These are phyloP conservation scores for Caenorhabditis brenneri DNA, from an alignment of 1,140 invertebrate genomes.

Conservation along the genomic window DNA sequence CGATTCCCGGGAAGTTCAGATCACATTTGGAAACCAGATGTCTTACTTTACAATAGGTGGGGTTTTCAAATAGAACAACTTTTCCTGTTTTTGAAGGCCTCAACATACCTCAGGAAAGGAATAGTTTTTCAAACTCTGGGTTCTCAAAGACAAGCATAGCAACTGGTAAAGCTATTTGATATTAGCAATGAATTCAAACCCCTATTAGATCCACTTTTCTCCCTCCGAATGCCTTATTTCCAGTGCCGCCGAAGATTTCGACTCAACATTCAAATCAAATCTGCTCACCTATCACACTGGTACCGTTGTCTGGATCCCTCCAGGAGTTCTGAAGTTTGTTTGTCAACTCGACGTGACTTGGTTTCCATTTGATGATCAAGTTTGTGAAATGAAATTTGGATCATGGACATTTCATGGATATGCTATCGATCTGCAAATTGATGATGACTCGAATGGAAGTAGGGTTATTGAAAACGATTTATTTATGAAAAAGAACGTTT, in stretches of 20 bases:
- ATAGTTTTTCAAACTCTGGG: no score
- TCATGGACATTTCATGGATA: conserved; percentile 92
- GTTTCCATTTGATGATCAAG: conserved; percentile 99
- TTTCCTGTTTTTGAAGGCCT: no score
- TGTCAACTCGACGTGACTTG: conserved; percentile 71
- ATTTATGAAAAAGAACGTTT: conserved; percentile 73
- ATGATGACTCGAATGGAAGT: conserved; percentile 47
- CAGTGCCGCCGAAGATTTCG: conserved; percentile 82
- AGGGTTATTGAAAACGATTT: background rate
- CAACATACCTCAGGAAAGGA: no score
- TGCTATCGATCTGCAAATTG: conserved; percentile 83
- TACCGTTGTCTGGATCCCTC: conserved; percentile 59
- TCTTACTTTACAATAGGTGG: conserved; percentile 98
- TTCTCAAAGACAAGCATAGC: no score
- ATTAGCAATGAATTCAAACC: no score
- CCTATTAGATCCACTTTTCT: no score
- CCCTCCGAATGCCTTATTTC: conserved; percentile 13
- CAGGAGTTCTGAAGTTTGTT: conserved; percentile 60
- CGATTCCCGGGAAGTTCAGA: conserved; percentile 92
- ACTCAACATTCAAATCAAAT: conserved; percentile 60
- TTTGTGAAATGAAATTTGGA: conserved; percentile 84
- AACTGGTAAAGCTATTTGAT: no score
- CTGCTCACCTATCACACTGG: conserved; percentile 56
- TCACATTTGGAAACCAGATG: conserved; percentile 96
- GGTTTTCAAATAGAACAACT: conserved; percentile 17